These are phyloP conservation scores for Egretta garzetta DNA, from an alignment of 2,113 vertebrate genomes.

Conservation along the genomic window DNA sequence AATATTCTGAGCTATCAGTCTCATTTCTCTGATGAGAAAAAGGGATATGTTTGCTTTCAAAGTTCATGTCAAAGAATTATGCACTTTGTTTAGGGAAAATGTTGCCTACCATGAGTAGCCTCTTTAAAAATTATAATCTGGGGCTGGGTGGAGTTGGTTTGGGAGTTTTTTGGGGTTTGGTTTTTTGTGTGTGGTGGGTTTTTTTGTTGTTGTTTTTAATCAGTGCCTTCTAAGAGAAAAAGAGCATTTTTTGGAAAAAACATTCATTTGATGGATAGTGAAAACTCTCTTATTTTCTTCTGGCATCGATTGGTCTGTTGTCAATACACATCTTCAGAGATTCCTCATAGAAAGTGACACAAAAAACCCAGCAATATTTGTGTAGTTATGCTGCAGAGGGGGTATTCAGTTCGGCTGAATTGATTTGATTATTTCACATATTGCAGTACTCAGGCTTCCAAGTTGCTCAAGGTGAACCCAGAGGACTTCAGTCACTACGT, in stretches of 20 bases:
- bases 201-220: background rate
- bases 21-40: background rate
- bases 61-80: background rate
- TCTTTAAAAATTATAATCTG: background rate
- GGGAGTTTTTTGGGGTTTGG: background rate
- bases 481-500: background rate
- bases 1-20: background rate
- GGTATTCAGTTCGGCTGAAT: background rate
- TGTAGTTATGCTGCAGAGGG: background rate
- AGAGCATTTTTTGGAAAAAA: background rate
- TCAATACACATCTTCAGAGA: background rate
- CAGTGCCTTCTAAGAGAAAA: background rate
- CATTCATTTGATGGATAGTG: background rate
- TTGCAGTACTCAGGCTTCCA: background rate
- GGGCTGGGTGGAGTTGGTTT: background rate
- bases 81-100: background rate
- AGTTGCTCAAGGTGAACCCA: background rate
- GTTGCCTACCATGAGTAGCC: accelerated
- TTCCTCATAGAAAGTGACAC: background rate
- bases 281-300: background rate
- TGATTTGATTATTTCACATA: background rate
- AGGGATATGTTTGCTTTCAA: background rate
- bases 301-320: background rate
- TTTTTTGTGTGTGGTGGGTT: background rate
- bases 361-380: background rate